Evolutionary conservation across 2,113 vertebrate species (phyloP).

Genomic region (Rhagologus leucostigma): DNA sequence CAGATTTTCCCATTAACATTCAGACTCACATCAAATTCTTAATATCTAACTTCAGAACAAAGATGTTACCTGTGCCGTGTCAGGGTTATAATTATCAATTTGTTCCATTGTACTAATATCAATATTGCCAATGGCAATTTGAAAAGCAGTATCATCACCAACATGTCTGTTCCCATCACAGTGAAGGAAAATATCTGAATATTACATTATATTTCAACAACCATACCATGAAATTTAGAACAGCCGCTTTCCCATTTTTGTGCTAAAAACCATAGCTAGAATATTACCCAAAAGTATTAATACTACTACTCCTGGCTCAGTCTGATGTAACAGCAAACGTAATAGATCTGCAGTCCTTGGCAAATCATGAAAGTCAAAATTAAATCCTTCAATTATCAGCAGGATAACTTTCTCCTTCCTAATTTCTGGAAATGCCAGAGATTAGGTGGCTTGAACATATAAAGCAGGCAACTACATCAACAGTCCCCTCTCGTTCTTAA

Average conservation of each 20-base stretch:
- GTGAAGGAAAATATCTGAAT: constrained; percentile 74
- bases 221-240: neutral
- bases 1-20: neutral
- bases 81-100: constrained; percentile 87
- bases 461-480: neutral
- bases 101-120: constrained; percentile 85
- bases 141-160: constrained; percentile 81
- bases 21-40: neutral
- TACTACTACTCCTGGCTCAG: neutral
- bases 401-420: neutral
- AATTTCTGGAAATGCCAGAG: neutral
- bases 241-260: neutral
- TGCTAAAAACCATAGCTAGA: neutral
- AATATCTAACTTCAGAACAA: neutral
- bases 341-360: neutral
- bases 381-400: neutral
- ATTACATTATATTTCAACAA: neutral
- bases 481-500: neutral
- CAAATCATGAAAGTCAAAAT: neutral
- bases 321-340: neutral
- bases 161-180: constrained; percentile 74
- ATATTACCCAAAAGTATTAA: neutral
- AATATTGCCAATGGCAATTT: constrained; percentile 92
- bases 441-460: neutral
- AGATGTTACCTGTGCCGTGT: constrained; percentile 58